Evolutionary conservation across 2,888 invertebrate genomes (phyloP), one percentile per base, ranked within the genome.

Genomic region (Mechanitis mazaeus): DNA sequence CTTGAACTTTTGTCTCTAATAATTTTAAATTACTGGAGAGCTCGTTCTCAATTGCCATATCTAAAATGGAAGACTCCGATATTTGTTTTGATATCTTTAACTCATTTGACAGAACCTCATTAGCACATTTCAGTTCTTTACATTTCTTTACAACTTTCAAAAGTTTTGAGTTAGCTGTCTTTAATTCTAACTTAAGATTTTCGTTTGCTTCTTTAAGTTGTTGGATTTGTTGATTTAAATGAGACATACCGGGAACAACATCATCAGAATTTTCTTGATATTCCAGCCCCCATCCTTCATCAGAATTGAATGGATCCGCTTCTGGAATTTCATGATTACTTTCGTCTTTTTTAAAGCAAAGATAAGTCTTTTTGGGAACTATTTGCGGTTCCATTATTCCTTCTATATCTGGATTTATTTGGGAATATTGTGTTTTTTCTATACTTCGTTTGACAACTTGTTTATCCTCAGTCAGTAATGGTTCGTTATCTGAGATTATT

Each of bases 91-190:
- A 86, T 33, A 88, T 79, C 70, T 90, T 91, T 63, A 92, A 72
- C 77, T 93, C 92, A 61, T 90, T 90, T 11, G 84, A 81, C 46
- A 94, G 78, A 69, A 91, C 87, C 46, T 94, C 94, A 74, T 94
- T 92, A 65, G 92, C 92, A 2, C 84, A 83, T 81, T 97, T 97
- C 60, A 96, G 92, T 76, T 96, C 95, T 80, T 96, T 97, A 54
- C 97, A 84, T 80, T 96, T 97, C 73, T 95, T 94, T 70, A 97
- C 87, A 68, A 96, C 91, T 84, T 96, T 97, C 1, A 93, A 92
- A 42, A 94, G 93, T 77, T 96, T 96, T 0, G 93, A 82, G 78
- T 95, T 94, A 64, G 92, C 85, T 38, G 92, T 85, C 67, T 92
- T 91, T 7, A 94, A 89, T 70, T 95, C 94, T 60, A 92, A 90